Evolutionary conservation across 2,797 vertebrate species (phyloP).

Genomic region (Chelon labrosus): DNA sequence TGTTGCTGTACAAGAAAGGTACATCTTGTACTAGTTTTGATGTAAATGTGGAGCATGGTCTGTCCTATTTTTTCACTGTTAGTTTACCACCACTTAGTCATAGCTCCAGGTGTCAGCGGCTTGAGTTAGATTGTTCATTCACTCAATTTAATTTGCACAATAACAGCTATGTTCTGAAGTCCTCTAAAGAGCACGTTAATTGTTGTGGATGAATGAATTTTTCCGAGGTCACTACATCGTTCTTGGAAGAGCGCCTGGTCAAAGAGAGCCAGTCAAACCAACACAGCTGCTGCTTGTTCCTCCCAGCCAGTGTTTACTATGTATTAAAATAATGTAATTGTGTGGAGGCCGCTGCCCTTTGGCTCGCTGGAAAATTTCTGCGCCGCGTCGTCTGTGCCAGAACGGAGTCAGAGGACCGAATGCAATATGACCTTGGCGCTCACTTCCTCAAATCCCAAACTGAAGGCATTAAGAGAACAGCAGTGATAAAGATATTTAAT

Average conservation of each 20-base stretch:
- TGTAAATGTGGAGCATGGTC: conserved; percentile 37
- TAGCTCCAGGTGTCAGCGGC: conserved; percentile 25
- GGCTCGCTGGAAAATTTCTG: conserved; percentile 15
- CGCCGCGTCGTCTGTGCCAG: conserved; percentile 16
- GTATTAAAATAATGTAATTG: conserved; percentile 38
- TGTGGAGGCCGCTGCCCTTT: conserved; percentile 29
- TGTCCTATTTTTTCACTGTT: conserved; percentile 36
- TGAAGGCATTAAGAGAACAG: conserved; percentile 1
- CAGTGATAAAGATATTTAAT: background rate
- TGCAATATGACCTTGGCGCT: conserved; percentile 33
- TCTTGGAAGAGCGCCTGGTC: conserved; percentile 11
- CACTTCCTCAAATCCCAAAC: background rate
- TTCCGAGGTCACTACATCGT: conserved; percentile 25
- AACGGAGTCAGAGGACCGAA: conserved; percentile 26
- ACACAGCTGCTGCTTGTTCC: conserved; percentile 20
- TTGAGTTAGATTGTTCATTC: conserved; percentile 5
- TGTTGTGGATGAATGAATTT: conserved; percentile 2
- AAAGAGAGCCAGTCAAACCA: background rate
- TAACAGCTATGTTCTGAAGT: background rate
- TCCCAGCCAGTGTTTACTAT: conserved; percentile 24
- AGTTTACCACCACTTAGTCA: conserved; percentile 34
- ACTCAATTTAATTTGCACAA: background rate
- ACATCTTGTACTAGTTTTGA: conserved; percentile 50
- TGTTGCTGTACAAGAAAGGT: conserved; percentile 5
- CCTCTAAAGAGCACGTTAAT: background rate